Percentiles rank a stretch among this genome's conserved stretches.
These are phyloP conservation scores for Papilio polytes DNA, from an alignment of 1,140 invertebrate genomes.

Conservation along the genomic window DNA sequence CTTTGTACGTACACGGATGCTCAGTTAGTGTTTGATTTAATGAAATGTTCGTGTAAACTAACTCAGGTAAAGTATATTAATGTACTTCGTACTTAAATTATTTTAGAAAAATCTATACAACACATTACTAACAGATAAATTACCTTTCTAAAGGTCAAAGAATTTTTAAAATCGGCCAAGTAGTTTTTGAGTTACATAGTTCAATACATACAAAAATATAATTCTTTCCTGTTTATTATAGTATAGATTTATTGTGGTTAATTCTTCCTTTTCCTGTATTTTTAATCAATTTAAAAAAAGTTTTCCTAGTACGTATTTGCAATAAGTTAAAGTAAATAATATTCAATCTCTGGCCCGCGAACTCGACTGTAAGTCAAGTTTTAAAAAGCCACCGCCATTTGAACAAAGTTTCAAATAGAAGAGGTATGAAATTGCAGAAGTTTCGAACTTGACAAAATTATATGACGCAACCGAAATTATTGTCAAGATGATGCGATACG, in stretches of 20 bases:
- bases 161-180: too few relatives aligned
- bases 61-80: background rate
- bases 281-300: too few relatives aligned
- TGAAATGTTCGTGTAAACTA: background rate
- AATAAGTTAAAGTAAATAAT: slow-evolving; percentile 4
- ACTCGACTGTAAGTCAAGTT: slow-evolving; percentile 16
- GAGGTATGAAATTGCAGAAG: slow-evolving; percentile 35
- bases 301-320: background rate
- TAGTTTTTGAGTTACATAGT: too few relatives aligned
- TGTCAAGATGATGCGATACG: background rate
- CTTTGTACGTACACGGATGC: background rate
- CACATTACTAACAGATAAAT: too few relatives aligned
- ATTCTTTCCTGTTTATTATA: too few relatives aligned
- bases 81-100: too few relatives aligned
- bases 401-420: slow-evolving; percentile 30
- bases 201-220: too few relatives aligned
- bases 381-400: slow-evolving; percentile 27
- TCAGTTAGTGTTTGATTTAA: slow-evolving; percentile 19
- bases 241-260: too few relatives aligned
- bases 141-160: too few relatives aligned
- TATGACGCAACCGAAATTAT: slow-evolving; percentile 19
- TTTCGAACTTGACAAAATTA: slow-evolving; percentile 29
- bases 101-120: too few relatives aligned
- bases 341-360: background rate
- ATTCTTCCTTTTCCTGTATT: too few relatives aligned